Evolutionary conservation across 2,888 invertebrate species (phyloP).

Genomic region (Epistrophella euchroma): DNA sequence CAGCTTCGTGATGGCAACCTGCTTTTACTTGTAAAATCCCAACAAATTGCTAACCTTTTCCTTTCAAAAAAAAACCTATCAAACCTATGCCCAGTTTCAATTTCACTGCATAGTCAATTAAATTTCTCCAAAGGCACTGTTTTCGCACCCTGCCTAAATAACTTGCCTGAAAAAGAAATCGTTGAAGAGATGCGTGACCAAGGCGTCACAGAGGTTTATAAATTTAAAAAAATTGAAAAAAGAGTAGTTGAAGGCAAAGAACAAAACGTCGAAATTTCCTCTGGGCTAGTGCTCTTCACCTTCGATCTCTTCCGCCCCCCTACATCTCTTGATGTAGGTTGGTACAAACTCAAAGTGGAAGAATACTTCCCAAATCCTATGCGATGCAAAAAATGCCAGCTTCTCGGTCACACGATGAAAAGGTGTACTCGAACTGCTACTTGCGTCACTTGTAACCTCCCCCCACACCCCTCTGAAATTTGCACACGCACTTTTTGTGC

Average conservation of each 20-base stretch:
- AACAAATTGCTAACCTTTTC: no score
- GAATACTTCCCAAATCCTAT: constrained; percentile 37
- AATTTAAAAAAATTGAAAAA: neutral
- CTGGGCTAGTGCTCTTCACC: constrained; percentile 3
- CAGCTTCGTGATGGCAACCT: neutral
- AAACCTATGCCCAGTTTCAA: constrained; percentile 8
- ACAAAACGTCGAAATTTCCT: neutral
- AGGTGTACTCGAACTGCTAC: constrained; percentile 7
- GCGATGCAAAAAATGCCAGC: no score
- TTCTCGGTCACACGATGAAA: no score
- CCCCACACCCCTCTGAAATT: neutral
- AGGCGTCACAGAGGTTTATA: neutral
- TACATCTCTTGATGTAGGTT: constrained; percentile 19
- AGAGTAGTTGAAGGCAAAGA: neutral
- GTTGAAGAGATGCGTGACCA: neutral
- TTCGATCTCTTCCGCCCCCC: constrained; percentile 7
- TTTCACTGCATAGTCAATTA: neutral
- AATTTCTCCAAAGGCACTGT: no score
- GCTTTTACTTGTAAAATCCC: no score
- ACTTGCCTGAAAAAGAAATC: neutral
- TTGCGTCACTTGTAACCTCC: constrained; percentile 26
- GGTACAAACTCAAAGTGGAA: constrained; percentile 6
- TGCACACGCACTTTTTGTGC: no score
- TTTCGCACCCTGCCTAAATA: neutral
- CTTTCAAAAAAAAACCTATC: neutral